Conservation (phyloP, 2,888 invertebrate genomes). For the Brenthis daphne region DNA sequence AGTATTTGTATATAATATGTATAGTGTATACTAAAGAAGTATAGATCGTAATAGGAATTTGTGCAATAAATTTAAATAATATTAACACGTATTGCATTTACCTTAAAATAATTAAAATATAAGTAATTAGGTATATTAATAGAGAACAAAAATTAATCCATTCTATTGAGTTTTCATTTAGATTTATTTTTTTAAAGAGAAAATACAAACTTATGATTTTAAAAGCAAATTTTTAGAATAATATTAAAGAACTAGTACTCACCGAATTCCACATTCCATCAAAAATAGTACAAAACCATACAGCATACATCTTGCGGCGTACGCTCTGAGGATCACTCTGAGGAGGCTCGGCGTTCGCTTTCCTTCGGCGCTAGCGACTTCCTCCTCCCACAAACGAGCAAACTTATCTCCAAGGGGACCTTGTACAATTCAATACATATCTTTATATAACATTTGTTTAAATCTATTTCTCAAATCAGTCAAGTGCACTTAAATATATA, state of each 20-base stretch:
- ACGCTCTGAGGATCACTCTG: conserved; percentile 81
- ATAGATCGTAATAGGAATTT: too few species aligned
- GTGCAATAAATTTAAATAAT: too few species aligned
- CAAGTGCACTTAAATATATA: too few species aligned
- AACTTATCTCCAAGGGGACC: conserved; percentile 75
- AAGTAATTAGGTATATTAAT: too few species aligned
- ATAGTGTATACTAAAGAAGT: too few species aligned
- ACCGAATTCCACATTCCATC: conserved; percentile 84
- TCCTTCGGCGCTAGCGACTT: conserved; percentile 65
- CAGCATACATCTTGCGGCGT: conserved; percentile 81
- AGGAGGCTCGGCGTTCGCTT: conserved; percentile 81
- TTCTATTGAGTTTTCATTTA: too few species aligned
- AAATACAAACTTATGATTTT: neutral
- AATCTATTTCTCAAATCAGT: neutral
- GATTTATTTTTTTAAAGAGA: neutral
- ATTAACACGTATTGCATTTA: too few species aligned
- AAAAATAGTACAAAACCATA: conserved; percentile 82
- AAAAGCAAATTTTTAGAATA: neutral
- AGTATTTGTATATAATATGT: too few species aligned
- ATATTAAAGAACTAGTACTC: conserved; percentile 44
- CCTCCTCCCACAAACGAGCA: conserved; percentile 78
- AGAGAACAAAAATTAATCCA: too few species aligned
- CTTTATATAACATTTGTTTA: neutral
- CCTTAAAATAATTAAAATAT: too few species aligned
- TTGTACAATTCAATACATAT: neutral